phyloP scores from a whole-genome alignment of 2,113 vertebrate species.

The Mesocricetus auratus region DNA sequence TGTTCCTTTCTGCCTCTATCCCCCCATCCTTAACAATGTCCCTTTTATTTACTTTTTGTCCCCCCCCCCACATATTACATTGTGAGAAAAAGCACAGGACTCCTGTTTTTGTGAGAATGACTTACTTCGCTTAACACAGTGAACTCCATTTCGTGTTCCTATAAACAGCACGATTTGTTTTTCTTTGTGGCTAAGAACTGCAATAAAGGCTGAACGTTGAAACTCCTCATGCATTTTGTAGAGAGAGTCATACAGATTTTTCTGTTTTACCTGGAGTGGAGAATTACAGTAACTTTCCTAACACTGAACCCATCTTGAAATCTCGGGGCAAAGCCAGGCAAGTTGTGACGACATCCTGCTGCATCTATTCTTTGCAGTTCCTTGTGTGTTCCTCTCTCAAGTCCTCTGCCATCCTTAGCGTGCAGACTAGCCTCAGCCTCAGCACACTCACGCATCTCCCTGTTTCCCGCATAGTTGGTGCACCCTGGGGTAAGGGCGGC shows the following conservation, averaged over 20 bases:
- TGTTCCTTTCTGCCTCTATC: neutral
- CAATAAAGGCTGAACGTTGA: neutral
- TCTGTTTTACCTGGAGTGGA: neutral
- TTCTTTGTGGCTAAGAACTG: neutral
- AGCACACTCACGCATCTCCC: neutral
- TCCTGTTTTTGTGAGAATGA: neutral
- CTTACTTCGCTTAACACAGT: neutral
- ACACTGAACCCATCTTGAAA: conserved; percentile 3
- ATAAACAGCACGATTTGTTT: no score
- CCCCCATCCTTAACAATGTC: no score
- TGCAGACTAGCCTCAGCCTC: conserved; percentile 25
- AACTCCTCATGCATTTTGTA: neutral
- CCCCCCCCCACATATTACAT: neutral
- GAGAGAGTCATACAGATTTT: neutral
- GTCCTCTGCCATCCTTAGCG: neutral
- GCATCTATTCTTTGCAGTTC: neutral
- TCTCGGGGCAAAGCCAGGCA: neutral
- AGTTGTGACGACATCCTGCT: neutral
- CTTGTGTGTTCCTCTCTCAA: neutral
- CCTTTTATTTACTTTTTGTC: neutral
- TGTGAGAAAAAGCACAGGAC: no score
- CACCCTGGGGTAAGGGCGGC: neutral
- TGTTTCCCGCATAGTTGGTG: neutral
- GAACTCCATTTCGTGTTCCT: neutral
- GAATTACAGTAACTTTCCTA: conserved; percentile 17